These are phyloP conservation scores for Clavelina lepadiformis DNA, from an alignment of 23 tunicate genomes.

Conservation along the genomic window DNA sequence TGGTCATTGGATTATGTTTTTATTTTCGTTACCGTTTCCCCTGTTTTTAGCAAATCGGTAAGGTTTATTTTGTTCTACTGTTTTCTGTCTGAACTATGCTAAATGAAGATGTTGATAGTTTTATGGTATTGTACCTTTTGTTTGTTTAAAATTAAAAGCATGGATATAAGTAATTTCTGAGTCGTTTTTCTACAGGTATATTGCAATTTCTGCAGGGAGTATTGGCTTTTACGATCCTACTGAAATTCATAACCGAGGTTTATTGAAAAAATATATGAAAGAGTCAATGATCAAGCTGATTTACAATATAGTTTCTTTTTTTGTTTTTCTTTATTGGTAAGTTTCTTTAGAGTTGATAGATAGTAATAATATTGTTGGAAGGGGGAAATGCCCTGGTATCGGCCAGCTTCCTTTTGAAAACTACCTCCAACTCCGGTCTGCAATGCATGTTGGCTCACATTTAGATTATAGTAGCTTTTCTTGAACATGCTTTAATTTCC, in stretches of 20 bases:
- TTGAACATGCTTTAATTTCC: too few relatives aligned
- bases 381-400: too few relatives aligned
- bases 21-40: conserved; percentile 51
- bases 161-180: not conserved
- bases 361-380: too few relatives aligned
- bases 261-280: conserved; percentile 75
- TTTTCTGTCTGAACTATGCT: not conserved
- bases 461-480: too few relatives aligned
- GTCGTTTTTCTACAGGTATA: conserved; percentile 34
- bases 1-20: conserved; percentile 65
- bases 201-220: conserved; percentile 50
- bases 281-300: conserved; percentile 81
- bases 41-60: conserved; percentile 50
- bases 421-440: too few relatives aligned
- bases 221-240: conserved; percentile 96
- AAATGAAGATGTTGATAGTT: not conserved
- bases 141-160: not conserved
- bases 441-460: too few relatives aligned
- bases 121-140: not conserved
- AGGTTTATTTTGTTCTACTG: not conserved
- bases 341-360: too few relatives aligned
- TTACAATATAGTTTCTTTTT: conserved; percentile 57
- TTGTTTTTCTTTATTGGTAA: conserved; percentile 78
- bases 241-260: conserved; percentile 89
- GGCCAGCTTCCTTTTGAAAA: too few relatives aligned